Evolutionary conservation across 2,888 invertebrate genomes (phyloP).

Genomic region (Thyatira batis): DNA sequence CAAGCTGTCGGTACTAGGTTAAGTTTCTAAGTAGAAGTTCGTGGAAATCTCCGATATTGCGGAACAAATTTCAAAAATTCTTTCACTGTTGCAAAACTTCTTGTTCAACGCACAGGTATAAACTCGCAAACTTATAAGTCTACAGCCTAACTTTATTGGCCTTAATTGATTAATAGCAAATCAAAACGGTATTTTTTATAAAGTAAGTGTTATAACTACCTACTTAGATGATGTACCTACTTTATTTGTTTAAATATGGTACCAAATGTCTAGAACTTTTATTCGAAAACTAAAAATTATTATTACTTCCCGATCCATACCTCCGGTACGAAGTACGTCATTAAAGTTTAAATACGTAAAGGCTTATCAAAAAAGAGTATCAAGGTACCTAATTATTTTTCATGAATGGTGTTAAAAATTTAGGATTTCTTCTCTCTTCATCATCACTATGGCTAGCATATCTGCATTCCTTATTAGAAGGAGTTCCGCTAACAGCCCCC

Average conservation of each 20-base stretch:
- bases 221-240: too few relatives aligned
- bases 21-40: constrained; percentile 3
- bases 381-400: too few relatives aligned
- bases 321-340: too few relatives aligned
- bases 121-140: not conserved
- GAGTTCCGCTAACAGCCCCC: not conserved
- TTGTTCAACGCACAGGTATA: not conserved
- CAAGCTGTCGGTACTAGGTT: constrained; percentile 5
- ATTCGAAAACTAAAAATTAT: too few relatives aligned
- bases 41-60: constrained; percentile 4
- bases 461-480: not conserved
- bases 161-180: not conserved
- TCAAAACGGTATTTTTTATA: too few relatives aligned
- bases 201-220: too few relatives aligned
- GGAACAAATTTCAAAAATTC: constrained; percentile 4
- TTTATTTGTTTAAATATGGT: too few relatives aligned
- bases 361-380: too few relatives aligned
- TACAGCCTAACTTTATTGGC: not conserved
- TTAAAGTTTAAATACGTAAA: too few relatives aligned
- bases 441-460: not conserved
- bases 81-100: constrained; percentile 5
- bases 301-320: too few relatives aligned
- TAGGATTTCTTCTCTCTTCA: not conserved
- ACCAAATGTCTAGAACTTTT: too few relatives aligned
- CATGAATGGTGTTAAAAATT: too few relatives aligned